A percentile compares a stretch with the other conserved stretches of the same genome.
Conservation (phyloP, 2,113 vertebrate species). For the Morone chrysops region DNA sequence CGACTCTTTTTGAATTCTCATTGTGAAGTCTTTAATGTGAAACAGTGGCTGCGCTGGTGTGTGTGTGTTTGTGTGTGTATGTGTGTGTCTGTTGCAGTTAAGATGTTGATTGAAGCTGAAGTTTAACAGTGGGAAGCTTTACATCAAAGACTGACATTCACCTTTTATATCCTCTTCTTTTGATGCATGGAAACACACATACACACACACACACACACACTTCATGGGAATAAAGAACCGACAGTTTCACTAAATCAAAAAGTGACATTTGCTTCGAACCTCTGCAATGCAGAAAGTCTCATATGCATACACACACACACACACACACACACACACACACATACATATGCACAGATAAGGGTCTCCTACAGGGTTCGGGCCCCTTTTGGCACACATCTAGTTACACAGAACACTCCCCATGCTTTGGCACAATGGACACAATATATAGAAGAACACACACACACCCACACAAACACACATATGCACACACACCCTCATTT, state of each 20-base stretch:
- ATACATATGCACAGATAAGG: slow-evolving; percentile 40
- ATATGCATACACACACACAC: background rate
- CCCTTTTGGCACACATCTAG: slow-evolving; percentile 67
- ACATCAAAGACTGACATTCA: slow-evolving; percentile 81
- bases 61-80: slow-evolving; percentile 30
- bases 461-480: slow-evolving; percentile 35
- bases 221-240: slow-evolving; percentile 49
- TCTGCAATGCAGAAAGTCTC: slow-evolving; percentile 47
- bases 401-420: slow-evolving; percentile 57
- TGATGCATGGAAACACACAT: slow-evolving; percentile 62
- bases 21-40: slow-evolving; percentile 55
- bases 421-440: slow-evolving; percentile 69
- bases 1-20: slow-evolving; percentile 34
- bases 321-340: slow-evolving; percentile 1
- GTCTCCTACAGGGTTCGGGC: slow-evolving; percentile 47
- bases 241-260: slow-evolving; percentile 68
- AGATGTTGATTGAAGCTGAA: slow-evolving; percentile 79
- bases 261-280: slow-evolving; percentile 63
- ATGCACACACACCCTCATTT: slow-evolving; percentile 56
- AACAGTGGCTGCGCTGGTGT: slow-evolving; percentile 43
- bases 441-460: slow-evolving; percentile 68
- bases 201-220: slow-evolving; percentile 27
- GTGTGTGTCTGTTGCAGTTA: slow-evolving; percentile 36
- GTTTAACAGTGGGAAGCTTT: slow-evolving; percentile 78
- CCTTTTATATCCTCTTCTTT: slow-evolving; percentile 75